A percentile compares a stretch with the other conserved stretches of the same genome.
Evolutionary conservation across 92 coral and sea anemone species (phyloP).

Genomic region (Epizoanthus fatuus): DNA sequence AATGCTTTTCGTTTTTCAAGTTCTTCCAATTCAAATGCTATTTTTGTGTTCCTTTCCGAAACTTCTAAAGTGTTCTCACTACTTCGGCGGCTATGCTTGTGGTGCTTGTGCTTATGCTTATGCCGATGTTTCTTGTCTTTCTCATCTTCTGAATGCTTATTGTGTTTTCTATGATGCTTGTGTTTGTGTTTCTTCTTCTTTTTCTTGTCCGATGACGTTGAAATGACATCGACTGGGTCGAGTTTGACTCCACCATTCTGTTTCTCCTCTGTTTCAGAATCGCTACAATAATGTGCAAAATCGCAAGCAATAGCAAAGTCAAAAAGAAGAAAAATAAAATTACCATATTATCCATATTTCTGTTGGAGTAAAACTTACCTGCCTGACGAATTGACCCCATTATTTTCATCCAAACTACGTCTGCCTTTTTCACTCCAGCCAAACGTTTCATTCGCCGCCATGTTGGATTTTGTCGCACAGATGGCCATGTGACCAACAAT

Average conservation of each 20-base stretch:
- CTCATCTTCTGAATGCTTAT: constrained; percentile 72
- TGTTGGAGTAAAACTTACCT: constrained; percentile 45
- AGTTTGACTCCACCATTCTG: constrained; percentile 22
- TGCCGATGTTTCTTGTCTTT: constrained; percentile 85
- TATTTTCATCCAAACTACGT: constrained; percentile 29
- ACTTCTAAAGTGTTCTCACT: constrained; percentile 50
- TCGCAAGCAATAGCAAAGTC: neutral
- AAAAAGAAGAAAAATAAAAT: neutral
- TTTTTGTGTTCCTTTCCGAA: constrained; percentile 63
- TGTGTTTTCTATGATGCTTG: constrained; percentile 77
- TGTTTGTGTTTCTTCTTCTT: constrained; percentile 84
- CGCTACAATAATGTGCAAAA: constrained; percentile 30
- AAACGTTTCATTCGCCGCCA: constrained; percentile 71
- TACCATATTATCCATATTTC: neutral
- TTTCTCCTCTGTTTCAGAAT: constrained; percentile 47
- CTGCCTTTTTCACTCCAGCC: neutral
- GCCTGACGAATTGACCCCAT: constrained; percentile 43
- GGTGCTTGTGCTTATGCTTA: constrained; percentile 83
- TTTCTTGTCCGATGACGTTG: constrained; percentile 57
- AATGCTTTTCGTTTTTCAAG: constrained; percentile 91
- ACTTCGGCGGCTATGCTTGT: constrained; percentile 47
- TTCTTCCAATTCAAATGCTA: constrained; percentile 89
- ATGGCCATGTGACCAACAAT: constrained; percentile 64
- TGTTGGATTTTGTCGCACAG: constrained; percentile 61
- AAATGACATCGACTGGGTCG: constrained; percentile 25